Evolutionary conservation across 2,797 vertebrate genomes (phyloP).

Genomic region (Sebastes miniatus): DNA sequence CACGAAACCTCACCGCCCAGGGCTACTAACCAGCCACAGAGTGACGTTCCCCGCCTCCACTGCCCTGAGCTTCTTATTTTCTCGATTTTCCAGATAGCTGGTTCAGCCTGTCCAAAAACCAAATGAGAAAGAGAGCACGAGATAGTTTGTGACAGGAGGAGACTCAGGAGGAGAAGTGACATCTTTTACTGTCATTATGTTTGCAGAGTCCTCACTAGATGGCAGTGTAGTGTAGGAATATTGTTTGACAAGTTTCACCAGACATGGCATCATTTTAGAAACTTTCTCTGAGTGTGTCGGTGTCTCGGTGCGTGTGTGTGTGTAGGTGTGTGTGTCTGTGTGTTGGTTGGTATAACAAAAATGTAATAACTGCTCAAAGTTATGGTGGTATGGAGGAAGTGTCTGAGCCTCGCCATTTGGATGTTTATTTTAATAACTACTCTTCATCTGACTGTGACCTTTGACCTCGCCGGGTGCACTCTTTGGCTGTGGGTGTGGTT

Average conservation of each 20-base stretch:
- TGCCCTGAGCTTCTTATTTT: constrained; percentile 51
- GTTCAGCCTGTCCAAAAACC: constrained; percentile 44
- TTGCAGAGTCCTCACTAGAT: constrained; percentile 70
- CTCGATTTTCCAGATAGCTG: constrained; percentile 65
- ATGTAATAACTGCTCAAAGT: constrained; percentile 24
- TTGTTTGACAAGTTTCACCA: constrained; percentile 45
- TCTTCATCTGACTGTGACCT: constrained; percentile 38
- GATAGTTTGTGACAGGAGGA: constrained; percentile 38
- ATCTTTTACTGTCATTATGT: constrained; percentile 43
- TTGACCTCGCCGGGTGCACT: constrained; percentile 50
- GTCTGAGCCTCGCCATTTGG: constrained; percentile 6
- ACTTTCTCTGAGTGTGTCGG: constrained; percentile 31
- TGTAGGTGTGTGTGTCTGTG: neutral
- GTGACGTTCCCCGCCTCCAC: constrained; percentile 26
- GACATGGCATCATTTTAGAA: constrained; percentile 42
- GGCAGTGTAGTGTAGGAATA: constrained; percentile 73
- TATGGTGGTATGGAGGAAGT: neutral
- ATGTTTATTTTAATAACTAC: constrained; percentile 60
- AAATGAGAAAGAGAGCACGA: constrained; percentile 7
- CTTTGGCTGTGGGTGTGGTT: constrained; percentile 67
- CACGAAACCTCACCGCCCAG: constrained; percentile 16
- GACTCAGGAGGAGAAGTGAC: constrained; percentile 9
- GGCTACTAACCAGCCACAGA: constrained; percentile 31
- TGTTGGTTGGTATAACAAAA: neutral
- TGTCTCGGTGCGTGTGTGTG: neutral